A percentile compares a stretch with the other conserved stretches of the same genome.
These are phyloP conservation scores for Pachyramphus minor DNA, from an alignment of 2,113 vertebrate species.

Conservation along the genomic window DNA sequence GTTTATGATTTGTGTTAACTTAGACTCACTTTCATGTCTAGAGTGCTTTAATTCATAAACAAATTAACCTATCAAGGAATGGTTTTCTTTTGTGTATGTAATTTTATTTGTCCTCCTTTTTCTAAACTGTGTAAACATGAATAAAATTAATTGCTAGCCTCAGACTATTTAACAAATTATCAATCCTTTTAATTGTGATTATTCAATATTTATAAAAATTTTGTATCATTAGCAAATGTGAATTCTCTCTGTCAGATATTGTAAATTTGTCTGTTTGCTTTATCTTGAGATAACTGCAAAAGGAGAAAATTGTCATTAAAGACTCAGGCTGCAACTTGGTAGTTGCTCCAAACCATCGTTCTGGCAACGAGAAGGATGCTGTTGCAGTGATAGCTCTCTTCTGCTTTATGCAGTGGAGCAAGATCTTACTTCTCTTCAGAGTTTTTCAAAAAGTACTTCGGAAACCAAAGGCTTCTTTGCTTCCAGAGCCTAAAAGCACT, in stretches of 20 bases:
- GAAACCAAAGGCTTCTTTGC: neutral
- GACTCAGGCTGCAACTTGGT: neutral
- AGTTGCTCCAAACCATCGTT: rapidly evolving
- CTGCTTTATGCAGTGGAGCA: neutral
- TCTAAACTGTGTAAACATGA: neutral
- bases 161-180: neutral
- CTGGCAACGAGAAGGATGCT: neutral
- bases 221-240: neutral
- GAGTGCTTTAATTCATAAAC: neutral
- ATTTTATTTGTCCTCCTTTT: neutral
- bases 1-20: neutral
- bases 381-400: neutral
- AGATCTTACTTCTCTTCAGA: neutral
- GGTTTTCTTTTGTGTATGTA: neutral
- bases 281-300: neutral
- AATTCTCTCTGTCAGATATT: neutral
- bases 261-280: neutral
- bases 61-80: neutral
- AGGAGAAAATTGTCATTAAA: neutral
- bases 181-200: neutral
- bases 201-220: neutral
- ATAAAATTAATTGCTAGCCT: neutral
- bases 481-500: neutral
- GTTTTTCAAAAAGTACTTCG: neutral
- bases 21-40: neutral